Evolutionary conservation across 1,140 invertebrate genomes (phyloP).

Genomic region (Ceratosolen fusciceps): DNA sequence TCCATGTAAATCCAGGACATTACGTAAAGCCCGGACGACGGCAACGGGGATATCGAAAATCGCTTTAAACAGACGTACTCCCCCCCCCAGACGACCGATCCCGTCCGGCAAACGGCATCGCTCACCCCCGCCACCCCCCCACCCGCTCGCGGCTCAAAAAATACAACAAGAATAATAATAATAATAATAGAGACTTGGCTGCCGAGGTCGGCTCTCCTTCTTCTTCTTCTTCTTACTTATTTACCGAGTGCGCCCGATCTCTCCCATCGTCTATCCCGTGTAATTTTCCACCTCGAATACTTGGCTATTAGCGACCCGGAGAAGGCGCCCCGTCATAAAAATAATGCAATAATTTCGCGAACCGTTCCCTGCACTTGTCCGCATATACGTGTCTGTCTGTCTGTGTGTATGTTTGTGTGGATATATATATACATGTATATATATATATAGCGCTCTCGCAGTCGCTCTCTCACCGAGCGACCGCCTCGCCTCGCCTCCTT

Average conservation of each 20-base stretch:
- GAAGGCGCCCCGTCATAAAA: conserved; percentile 14
- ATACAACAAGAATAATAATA: neutral
- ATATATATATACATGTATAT: no score
- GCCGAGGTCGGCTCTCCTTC: neutral
- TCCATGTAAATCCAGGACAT: conserved; percentile 43
- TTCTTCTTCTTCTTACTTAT: no score
- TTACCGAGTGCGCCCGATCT: conserved; percentile 24
- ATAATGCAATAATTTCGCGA: conserved; percentile 41
- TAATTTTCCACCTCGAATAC: conserved; percentile 34
- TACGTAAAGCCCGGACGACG: conserved; percentile 24
- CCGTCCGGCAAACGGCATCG: no score
- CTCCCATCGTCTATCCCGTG: conserved; percentile 1
- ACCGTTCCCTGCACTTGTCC: neutral
- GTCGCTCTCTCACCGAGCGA: neutral
- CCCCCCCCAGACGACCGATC: no score
- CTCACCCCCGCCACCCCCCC: neutral
- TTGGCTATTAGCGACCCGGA: conserved; percentile 27
- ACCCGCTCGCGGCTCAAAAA: neutral
- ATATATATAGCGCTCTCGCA: no score
- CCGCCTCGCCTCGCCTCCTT: neutral
- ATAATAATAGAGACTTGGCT: neutral
- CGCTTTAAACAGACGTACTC: conserved; percentile 33
- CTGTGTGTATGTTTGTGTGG: no score
- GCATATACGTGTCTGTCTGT: neutral
- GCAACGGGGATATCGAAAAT: conserved; percentile 43